Evolutionary conservation across 2,113 vertebrate genomes (phyloP), one percentile per base, ranked within the genome.

Genomic region (Petrocephalus zakoni): DNA sequence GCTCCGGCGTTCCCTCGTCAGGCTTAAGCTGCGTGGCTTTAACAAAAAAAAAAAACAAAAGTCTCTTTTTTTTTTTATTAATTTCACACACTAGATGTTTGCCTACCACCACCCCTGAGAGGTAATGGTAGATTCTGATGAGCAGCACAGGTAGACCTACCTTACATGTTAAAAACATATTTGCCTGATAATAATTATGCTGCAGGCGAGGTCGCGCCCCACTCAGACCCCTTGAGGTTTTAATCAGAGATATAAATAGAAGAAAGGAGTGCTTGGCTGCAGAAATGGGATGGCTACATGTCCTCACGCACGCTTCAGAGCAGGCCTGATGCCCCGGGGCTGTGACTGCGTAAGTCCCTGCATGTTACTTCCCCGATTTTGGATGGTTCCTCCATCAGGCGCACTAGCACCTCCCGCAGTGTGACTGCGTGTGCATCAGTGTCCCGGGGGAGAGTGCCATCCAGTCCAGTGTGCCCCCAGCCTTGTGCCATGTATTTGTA

Each of bases 11-110:
- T 1, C 98, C 98, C 90, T 97, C 97, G 0, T 99, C 98, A 0
- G 98, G 98, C 89, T 98, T 99, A 88, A 99, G 94, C 92, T 97
- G 97, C 0, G 96, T 99, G 55, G 97, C 98, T 99, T 93, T 22
- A 55, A 55, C 3, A 47, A 82, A 82, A 37, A 0, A n/a, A 85
- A 29, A 29, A 49, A 49, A 15, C 1, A 21, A 19, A 46, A 29
- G 10, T 86, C 29, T 5, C 53, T 5, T 0, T 19, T 86, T n/a
- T 6, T 3, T 25, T 4, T 29, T 2, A 19, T 25, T 15, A 42
- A 42, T 21, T 46, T 37, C 75, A 19, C 0, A 1, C 15, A 34
- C 78, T 0, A 5, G 9, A 22, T 82, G 6, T n/a, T 75, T 17
- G 68, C 29, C 25, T 5, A 13, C 53, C 53, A 55, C 53, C 64